Evolutionary conservation across 2,888 invertebrate genomes (phyloP), one percentile per base, ranked within the genome.

Genomic region (Phanerotoma sp.): DNA sequence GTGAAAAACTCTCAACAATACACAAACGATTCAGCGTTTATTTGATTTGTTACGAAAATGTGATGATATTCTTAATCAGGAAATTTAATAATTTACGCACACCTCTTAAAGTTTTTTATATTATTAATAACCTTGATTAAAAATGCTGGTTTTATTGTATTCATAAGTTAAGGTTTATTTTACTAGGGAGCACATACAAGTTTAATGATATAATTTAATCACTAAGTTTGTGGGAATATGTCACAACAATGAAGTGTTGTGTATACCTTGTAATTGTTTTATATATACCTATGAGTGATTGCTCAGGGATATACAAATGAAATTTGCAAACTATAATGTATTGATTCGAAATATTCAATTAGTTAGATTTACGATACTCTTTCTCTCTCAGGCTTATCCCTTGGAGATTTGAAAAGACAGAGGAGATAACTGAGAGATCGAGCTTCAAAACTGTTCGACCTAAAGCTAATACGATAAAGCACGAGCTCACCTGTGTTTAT

Each of bases 311-410:
- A 46, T 41, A 49, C 47, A 56, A 59, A 59, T 57, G 54, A 41
- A 54, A 60, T 56, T 51, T 54, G 42, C 50, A 48, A 60, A 60
- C 53, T 57, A 49, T 45, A 35, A 25, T 50, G 13, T 44, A 56
- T 59, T 54, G 56, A 57, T 56, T 60, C 49, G 38, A 44, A 28
- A 42, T 56, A 57, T 57, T 57, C 55, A 50, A 57, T 60, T 60
- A 54, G 57, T 41, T 28, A 37, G 51, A 56, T 51, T 54, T 49
- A 22, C 25, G 47, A 6, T 40, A 10, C 28, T 21, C 20, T 22
- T 18, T 15, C 9, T 28, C 13, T 41, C 15, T 28, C 30, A 11
- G 46, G 16, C 32, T 45, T 45, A 54, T 47, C 50, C 56, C 58
- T 42, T 10, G 48, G 58, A 55, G 56, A 54, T 28, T 6, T 28